phyloP scores from a whole-genome alignment of 2,113 vertebrate genomes.

The Dissostichus mawsoni region DNA sequence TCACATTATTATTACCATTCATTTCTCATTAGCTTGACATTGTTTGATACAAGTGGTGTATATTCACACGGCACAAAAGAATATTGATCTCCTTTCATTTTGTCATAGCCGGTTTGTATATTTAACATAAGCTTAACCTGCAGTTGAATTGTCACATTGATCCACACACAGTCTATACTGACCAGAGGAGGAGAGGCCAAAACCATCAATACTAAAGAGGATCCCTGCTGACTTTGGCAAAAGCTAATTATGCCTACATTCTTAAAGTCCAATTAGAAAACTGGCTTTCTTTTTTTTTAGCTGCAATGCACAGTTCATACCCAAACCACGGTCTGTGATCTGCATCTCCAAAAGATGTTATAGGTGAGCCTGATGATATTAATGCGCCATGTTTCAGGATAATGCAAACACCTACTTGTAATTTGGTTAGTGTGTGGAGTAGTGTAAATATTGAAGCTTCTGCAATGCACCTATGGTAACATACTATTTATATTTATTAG shows the following conservation, averaged over 20 bases:
- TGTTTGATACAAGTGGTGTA: conserved; percentile 7
- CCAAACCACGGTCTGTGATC: not conserved
- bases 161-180: conserved; percentile 30
- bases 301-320: not conserved
- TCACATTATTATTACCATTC: conserved; percentile 10
- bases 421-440: not conserved
- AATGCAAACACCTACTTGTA: not conserved
- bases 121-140: conserved; percentile 56
- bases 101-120: conserved; percentile 28
- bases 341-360: conserved; percentile 19
- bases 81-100: conserved; percentile 59
- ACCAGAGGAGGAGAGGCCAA: conserved; percentile 40
- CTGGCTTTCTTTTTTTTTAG: conserved; percentile 7
- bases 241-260: conserved; percentile 44
- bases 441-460: not conserved
- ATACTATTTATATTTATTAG: not conserved
- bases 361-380: not conserved
- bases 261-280: conserved; percentile 47
- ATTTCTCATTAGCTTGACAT: conserved; percentile 11
- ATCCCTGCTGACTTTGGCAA: conserved; percentile 44
- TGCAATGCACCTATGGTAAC: not conserved
- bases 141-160: conserved; percentile 66
- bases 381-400: not conserved
- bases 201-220: conserved; percentile 36
- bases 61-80: conserved; percentile 32